These are phyloP conservation scores for Masnerella sp. DNA, from an alignment of 2,888 invertebrate genomes.

Conservation along the genomic window DNA sequence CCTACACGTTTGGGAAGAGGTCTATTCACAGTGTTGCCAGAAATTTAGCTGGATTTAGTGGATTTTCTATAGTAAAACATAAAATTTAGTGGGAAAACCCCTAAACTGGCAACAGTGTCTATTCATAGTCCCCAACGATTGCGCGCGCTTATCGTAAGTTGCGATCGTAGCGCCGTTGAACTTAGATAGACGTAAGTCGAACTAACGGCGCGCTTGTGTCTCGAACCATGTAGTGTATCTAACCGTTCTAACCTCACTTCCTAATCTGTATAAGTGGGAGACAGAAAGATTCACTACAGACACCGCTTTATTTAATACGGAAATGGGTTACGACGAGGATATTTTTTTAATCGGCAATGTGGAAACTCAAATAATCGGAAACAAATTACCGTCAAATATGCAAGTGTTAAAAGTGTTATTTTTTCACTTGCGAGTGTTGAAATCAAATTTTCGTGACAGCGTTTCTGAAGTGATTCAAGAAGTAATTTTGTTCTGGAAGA, in stretches of 20 bases:
- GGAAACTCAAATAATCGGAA: constrained; percentile 16
- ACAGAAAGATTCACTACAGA: background rate
- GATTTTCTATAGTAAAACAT: background rate
- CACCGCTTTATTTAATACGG: constrained; percentile 2
- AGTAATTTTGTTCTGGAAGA: constrained; percentile 32
- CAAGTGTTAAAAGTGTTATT: constrained; percentile 18
- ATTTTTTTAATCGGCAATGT: constrained; percentile 19
- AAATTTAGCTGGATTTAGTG: background rate
- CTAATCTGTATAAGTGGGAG: constrained; percentile 10
- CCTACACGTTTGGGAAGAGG: background rate
- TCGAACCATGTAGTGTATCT: background rate
- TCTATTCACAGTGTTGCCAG: constrained; percentile 2
- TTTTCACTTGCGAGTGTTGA: constrained; percentile 11
- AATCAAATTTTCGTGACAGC: constrained; percentile 2
- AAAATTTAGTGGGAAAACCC: background rate
- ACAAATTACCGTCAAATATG: constrained; percentile 13
- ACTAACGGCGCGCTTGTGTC: constrained; percentile 1
- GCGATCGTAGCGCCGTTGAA: constrained; percentile 7
- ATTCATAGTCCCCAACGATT: constrained; percentile 3
- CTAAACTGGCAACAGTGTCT: background rate
- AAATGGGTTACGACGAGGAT: constrained; percentile 13
- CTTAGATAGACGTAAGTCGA: constrained; percentile 7
- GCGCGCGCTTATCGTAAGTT: constrained; percentile 11
- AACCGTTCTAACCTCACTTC: constrained; percentile 12
- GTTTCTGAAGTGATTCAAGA: constrained; percentile 12